Conservation (phyloP, 2,797 vertebrate species). For the Smutsia temminckii region DNA sequence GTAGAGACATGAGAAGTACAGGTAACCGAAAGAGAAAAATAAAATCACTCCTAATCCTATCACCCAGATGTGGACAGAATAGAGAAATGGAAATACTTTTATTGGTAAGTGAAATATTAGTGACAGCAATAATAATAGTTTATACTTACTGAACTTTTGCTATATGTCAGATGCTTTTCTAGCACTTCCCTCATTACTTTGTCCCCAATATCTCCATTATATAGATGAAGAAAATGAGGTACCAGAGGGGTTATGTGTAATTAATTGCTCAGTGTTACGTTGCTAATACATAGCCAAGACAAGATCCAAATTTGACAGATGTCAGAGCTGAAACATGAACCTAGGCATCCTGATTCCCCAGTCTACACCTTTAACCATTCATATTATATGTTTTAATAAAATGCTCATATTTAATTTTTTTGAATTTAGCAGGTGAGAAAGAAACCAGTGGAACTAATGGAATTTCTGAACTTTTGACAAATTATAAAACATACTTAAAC, state of each 20-base stretch:
- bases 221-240: background rate
- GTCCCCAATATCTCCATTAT: background rate
- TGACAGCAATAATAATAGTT: conserved; percentile 2
- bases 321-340: background rate
- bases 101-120: conserved; percentile 22
- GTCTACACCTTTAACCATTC: background rate
- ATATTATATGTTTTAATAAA: background rate
- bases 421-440: conserved; percentile 8
- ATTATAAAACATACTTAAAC: conserved; percentile 10
- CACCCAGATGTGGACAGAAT: background rate
- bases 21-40: conserved; percentile 4
- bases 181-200: background rate
- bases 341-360: background rate
- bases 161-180: background rate
- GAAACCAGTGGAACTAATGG: background rate
- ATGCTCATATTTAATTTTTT: conserved; percentile 26
- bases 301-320: background rate
- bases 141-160: background rate
- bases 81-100: conserved; percentile 1
- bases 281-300: background rate
- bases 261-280: background rate
- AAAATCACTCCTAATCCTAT: conserved; percentile 14
- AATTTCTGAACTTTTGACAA: conserved; percentile 35
- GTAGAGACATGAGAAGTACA: background rate
- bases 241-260: background rate